phyloP scores from a whole-genome alignment of 2,113 vertebrate genomes.

The Hemibagrus wyckioides region DNA sequence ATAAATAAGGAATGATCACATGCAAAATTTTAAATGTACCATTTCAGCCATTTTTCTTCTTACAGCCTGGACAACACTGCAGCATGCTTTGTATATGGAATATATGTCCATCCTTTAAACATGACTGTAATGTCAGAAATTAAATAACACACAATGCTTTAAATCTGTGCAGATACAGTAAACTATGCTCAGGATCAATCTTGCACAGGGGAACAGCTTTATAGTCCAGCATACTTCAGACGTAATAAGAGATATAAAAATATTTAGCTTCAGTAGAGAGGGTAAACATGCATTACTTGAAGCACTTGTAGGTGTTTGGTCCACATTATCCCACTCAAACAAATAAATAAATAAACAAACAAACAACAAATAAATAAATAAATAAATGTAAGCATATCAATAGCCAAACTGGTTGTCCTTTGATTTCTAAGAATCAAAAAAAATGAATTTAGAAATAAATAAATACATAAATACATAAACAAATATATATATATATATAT shows the following conservation, averaged over 20 bases:
- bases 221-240: slow-evolving; percentile 26
- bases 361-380: slow-evolving; percentile 23
- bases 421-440: not conserved
- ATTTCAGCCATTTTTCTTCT: slow-evolving; percentile 18
- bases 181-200: slow-evolving; percentile 4
- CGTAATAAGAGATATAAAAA: slow-evolving; percentile 39
- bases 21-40: slow-evolving; percentile 12
- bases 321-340: slow-evolving; percentile 41
- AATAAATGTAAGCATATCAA: not conserved
- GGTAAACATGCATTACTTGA: slow-evolving; percentile 58
- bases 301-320: slow-evolving; percentile 64
- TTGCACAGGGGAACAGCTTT: slow-evolving; percentile 24
- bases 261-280: slow-evolving; percentile 40
- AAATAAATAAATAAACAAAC: slow-evolving; percentile 13
- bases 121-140: slow-evolving; percentile 16
- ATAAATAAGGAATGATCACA: slow-evolving; percentile 18
- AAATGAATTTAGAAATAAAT: not conserved
- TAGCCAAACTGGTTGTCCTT: not conserved
- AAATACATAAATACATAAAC: slow-evolving; percentile 1
- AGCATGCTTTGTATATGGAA: slow-evolving; percentile 42
- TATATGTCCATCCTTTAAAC: slow-evolving; percentile 18
- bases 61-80: slow-evolving; percentile 17
- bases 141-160: slow-evolving; percentile 15
- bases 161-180: slow-evolving; percentile 33
- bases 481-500: slow-evolving; percentile 3